Conservation (phyloP, 2,797 vertebrate genomes). For the Gymnocypris eckloni region DNA sequence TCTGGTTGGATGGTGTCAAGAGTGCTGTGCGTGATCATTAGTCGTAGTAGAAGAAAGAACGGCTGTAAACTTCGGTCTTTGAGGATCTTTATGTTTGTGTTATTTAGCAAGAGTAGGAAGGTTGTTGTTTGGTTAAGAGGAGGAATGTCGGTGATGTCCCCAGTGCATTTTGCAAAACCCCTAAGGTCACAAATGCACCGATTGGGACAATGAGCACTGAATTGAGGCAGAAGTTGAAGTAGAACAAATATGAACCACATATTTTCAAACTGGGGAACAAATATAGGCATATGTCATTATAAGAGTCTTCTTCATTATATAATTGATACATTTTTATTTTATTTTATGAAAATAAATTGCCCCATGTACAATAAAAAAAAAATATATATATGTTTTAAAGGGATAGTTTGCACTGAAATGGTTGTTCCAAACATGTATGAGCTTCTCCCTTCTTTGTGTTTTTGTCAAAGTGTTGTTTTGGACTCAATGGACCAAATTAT, state of each 20-base stretch:
- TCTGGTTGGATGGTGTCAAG: constrained; percentile 78
- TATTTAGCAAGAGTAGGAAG: constrained; percentile 68
- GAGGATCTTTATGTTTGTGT: constrained; percentile 69
- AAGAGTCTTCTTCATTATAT: constrained; percentile 5
- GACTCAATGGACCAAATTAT: background rate
- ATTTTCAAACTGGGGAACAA: constrained; percentile 48
- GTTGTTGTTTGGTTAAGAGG: constrained; percentile 60
- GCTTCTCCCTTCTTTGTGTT: background rate
- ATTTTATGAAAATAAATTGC: background rate
- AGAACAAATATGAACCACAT: constrained; percentile 62
- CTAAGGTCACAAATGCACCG: constrained; percentile 49
- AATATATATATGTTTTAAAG: background rate
- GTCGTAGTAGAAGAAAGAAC: constrained; percentile 73
- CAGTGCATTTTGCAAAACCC: constrained; percentile 61
- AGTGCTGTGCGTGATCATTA: constrained; percentile 77
- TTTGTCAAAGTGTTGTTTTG: background rate
- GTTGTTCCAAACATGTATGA: background rate
- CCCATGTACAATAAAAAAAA: background rate
- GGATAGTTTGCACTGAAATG: background rate
- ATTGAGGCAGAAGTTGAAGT: constrained; percentile 54
- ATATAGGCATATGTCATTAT: constrained; percentile 12
- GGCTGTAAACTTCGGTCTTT: constrained; percentile 74
- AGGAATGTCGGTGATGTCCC: constrained; percentile 68
- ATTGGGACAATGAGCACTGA: constrained; percentile 62
- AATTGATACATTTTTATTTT: background rate